Base-by-base conservation (phyloP, 1,140 invertebrate genomes). In the Micrasema minimum region DNA sequence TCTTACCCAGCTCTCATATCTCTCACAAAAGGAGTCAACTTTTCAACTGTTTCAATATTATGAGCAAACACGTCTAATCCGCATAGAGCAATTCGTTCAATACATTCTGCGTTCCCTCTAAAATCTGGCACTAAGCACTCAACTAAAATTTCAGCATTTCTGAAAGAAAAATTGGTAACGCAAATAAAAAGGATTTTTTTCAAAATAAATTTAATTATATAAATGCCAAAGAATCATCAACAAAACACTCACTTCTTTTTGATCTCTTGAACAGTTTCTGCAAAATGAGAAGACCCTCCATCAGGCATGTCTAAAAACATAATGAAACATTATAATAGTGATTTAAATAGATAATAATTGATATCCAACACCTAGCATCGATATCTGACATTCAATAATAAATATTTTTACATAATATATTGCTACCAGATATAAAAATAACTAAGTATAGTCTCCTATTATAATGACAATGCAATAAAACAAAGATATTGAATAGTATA, bases 111-210 rank as follows among this genome's bases (percentile, higher is more conserved):
- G 79, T 98, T 88, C 3, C 97, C 98, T 68, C 91, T 82, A 82
- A 99, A 99, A 83, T 99, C 98, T 31, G 97, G 97, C 20, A 97
- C 96, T 38, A 99, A 83, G 77, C 97, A 99, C 85, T 99, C 98
- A 2, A 99, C 96, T 70, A 99, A 81, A 69, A 99, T 94, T 67
- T 89, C 87, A 7, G 90, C 88, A 76, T 95, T 97, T 72, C 92
- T 93, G 78, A 9, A 85, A 80, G 71, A 72, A 45, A 71, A 71
- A 45, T 38, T n/a, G n/a, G n/a, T n/a, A n/a, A n/a, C n/a, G n/a
- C n/a, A n/a, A n/a, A n/a, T n/a, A n/a, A n/a, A n/a, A n/a, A n/a
- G n/a, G n/a, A n/a, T n/a, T n/a, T n/a, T n/a, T n/a, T 55, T 22
- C 45, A 9, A 55, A 2, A 55, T 22, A 68, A 18, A 18, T 50